Evolutionary conservation across 2,888 invertebrate genomes (phyloP).

Genomic region (Campopleginae sp.): DNA sequence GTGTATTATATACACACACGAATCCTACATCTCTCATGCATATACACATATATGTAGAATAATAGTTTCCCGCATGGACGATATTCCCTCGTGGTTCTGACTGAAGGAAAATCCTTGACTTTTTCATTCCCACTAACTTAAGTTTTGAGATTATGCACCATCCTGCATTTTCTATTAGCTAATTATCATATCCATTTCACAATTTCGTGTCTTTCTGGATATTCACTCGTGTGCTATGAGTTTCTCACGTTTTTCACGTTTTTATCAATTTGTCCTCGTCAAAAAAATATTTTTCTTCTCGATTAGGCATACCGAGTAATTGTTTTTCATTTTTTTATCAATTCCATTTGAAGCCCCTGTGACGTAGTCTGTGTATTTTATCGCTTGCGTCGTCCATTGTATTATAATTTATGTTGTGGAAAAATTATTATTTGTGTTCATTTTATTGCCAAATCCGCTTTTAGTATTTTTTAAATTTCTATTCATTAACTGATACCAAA

Average conservation of each 20-base stretch:
- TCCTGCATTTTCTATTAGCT: conserved; percentile 23
- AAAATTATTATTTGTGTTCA: background rate
- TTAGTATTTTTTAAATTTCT: no score
- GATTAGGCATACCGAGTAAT: background rate
- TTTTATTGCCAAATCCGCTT: background rate
- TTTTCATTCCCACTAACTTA: conserved; percentile 48
- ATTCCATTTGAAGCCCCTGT: background rate
- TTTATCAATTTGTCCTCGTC: background rate
- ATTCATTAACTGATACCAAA: no score
- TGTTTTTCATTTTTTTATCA: background rate
- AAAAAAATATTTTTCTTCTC: background rate
- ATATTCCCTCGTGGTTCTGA: conserved; percentile 44
- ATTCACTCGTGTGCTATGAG: background rate
- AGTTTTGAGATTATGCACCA: conserved; percentile 27
- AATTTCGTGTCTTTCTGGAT: background rate
- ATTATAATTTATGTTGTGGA: background rate
- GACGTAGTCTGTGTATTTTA: background rate
- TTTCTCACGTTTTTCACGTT: background rate
- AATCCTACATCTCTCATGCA: conserved; percentile 34
- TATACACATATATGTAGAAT: conserved; percentile 31
- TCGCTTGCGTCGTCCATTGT: no score
- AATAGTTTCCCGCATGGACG: conserved; percentile 28
- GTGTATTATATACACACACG: conserved; percentile 11
- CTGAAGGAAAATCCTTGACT: conserved; percentile 56
- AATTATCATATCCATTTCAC: conserved; percentile 4